Base-by-base conservation (phyloP, 2,888 invertebrate species). In the Machimus rusticus region DNA sequence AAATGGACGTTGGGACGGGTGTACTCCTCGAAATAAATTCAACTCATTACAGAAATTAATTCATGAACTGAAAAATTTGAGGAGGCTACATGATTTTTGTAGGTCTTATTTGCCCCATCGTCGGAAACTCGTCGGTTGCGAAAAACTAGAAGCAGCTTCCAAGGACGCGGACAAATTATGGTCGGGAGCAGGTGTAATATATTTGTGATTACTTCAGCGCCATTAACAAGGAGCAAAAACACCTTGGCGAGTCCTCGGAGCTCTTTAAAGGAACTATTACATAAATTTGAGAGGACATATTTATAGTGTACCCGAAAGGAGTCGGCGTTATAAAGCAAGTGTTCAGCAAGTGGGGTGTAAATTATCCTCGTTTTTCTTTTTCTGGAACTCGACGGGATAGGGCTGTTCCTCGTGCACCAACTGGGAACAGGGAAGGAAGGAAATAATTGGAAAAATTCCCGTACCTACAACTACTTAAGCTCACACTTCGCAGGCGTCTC, bases 261-360 rank as follows among this genome's bases (percentile, higher is more conserved):
- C 78, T 43, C 43, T 78, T 78, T 78, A 78, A 78, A 78, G 78
- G 78, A 78, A 43, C 78, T 23, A 78, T 78, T 43, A 78, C 43
- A 78, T 78, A 78, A 78, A 78, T 78, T 78, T 43, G 43, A 12
- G 14, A 43, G 23, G 78, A 78, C 78, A 78, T 78, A 39, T 78
- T 78, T 78, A 78, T 78, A 78, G 78, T 78, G 43, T 43, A 39
- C 39, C 78, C 43, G 39, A 78, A 78, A 43, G 39, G 43, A 78
- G 43, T 43, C 46, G 9, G 78, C 78, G 37, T 19, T 43, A 78
- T 78, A 78, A 78, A 43, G 43, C 78, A 78, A 78, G 78, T 39
- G 78, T 78, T 39, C 46, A 39, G 39, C 43, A 78, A 78, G 78
- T 46, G 39, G 39, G 78, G 78, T 78, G 43, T 46, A 78, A 78